A percentile compares a stretch with the other conserved stretches of the same genome.
Conservation (phyloP, 2,888 invertebrate genomes). For the Drosophila meridiana region DNA sequence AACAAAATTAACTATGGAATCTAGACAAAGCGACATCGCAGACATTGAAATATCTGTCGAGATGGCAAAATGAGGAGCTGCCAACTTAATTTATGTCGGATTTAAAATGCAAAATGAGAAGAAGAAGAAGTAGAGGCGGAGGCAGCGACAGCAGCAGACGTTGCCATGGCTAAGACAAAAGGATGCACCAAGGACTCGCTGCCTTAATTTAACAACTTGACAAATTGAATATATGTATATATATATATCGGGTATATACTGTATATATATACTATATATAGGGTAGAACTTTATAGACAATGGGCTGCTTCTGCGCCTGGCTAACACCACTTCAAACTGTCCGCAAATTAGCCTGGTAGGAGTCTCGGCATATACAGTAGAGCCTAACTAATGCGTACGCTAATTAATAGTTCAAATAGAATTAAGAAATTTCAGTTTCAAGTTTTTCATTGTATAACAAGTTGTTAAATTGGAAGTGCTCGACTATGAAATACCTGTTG, state of each 20-base stretch:
- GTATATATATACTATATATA: constrained; percentile 15
- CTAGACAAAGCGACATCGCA: constrained; percentile 57
- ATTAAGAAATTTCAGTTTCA: not conserved
- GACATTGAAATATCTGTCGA: constrained; percentile 55
- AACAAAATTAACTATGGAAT: constrained; percentile 50
- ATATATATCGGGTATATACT: not conserved
- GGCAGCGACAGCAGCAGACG: not conserved
- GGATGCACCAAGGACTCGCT: constrained; percentile 8
- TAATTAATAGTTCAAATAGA: too few relatives aligned
- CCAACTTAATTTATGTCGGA: constrained; percentile 76
- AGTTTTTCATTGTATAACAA: not conserved
- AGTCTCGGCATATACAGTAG: not conserved
- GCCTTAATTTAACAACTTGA: constrained; percentile 68
- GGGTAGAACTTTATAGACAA: constrained; percentile 11
- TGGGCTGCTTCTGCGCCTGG: not conserved
- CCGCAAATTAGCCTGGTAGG: not conserved
- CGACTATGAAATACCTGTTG: not conserved
- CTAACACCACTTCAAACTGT: not conserved
- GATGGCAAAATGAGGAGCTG: constrained; percentile 47
- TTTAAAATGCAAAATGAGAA: constrained; percentile 43
- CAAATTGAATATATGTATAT: constrained; percentile 71
- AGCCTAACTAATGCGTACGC: not conserved
- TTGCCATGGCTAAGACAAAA: constrained; percentile 24
- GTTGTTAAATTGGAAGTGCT: not conserved
- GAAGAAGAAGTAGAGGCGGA: not conserved